phyloP scores from a whole-genome alignment of 2,888 invertebrate genomes.

The Tipula lateralis region DNA sequence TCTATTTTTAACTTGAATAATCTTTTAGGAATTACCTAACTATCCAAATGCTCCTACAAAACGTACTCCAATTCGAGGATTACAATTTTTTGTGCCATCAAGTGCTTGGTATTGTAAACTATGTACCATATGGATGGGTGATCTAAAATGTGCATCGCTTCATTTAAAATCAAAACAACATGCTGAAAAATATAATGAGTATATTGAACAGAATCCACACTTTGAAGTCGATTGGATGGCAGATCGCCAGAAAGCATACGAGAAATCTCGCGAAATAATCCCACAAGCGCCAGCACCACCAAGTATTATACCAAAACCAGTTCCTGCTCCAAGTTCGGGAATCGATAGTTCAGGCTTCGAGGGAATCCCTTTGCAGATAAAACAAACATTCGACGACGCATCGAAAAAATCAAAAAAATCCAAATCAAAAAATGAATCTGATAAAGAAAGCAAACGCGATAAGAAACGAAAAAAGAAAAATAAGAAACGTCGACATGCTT shows the following conservation, averaged over 20 bases:
- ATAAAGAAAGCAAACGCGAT: slow-evolving; percentile 46
- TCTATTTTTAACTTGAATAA: not conserved
- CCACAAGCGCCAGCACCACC: slow-evolving; percentile 44
- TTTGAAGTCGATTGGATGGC: slow-evolving; percentile 85
- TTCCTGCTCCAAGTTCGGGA: slow-evolving; percentile 36
- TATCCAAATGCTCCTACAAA: slow-evolving; percentile 68
- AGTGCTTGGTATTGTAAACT: slow-evolving; percentile 87
- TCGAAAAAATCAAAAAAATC: slow-evolving; percentile 51
- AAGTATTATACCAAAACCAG: slow-evolving; percentile 39
- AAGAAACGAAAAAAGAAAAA: slow-evolving; percentile 52
- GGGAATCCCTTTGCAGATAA: slow-evolving; percentile 35
- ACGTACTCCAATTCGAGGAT: slow-evolving; percentile 76
- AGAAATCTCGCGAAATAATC: slow-evolving; percentile 42
- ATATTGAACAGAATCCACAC: slow-evolving; percentile 76
- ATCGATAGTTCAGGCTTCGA: slow-evolving; percentile 35
- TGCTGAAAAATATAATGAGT: slow-evolving; percentile 72
- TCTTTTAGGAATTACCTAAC: slow-evolving; percentile 57
- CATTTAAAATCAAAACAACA: slow-evolving; percentile 77
- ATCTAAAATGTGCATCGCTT: slow-evolving; percentile 79
- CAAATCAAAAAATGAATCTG: slow-evolving; percentile 30
- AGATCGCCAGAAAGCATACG: slow-evolving; percentile 69
- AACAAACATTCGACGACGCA: slow-evolving; percentile 34
- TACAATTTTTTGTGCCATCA: slow-evolving; percentile 82
- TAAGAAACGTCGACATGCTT: slow-evolving; percentile 47
- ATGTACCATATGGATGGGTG: slow-evolving; percentile 83